Percentiles rank a stretch among this genome's conserved stretches.
Conservation (phyloP, 2,888 invertebrate genomes). For the Chydorus sphaericus region DNA sequence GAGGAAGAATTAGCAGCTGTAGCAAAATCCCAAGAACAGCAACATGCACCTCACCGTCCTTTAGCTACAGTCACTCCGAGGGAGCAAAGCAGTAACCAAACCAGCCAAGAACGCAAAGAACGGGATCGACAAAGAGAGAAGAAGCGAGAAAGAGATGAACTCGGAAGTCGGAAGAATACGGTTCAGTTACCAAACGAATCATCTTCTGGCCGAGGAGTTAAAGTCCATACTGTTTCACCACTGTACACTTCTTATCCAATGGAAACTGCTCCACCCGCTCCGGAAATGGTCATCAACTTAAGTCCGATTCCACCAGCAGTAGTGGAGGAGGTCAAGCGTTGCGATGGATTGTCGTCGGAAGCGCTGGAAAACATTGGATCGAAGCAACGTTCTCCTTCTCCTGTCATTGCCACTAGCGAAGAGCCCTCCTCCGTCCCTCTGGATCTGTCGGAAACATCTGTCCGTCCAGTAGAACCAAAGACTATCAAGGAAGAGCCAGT, state of each 20-base stretch:
- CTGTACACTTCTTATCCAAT: conserved; percentile 1
- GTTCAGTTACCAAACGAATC: conserved; percentile 10
- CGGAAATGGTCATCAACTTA: background rate
- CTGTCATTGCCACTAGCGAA: too few species aligned
- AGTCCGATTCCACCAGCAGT: background rate
- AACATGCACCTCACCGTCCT: background rate
- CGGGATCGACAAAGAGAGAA: conserved; percentile 1
- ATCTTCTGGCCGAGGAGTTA: conserved; percentile 3
- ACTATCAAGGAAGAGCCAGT: conserved; percentile 6
- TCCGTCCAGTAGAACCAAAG: background rate
- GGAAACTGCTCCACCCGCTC: background rate
- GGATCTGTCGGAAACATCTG: background rate
- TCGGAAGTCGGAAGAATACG: background rate
- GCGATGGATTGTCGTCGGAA: background rate
- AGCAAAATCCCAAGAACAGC: background rate
- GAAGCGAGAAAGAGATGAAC: background rate
- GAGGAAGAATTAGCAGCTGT: conserved; percentile 6
- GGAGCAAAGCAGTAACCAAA: background rate
- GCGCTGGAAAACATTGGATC: background rate
- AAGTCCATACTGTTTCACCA: conserved; percentile 12
- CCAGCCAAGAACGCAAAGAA: background rate
- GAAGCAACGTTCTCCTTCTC: background rate
- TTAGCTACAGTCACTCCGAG: conserved; percentile 7
- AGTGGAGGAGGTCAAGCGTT: background rate
- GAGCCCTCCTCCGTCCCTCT: background rate